A percentile compares a stretch with the other conserved stretches of the same genome.
Evolutionary conservation across 2,888 invertebrate species (phyloP).

Genomic region (Napeogenes sylphis): DNA sequence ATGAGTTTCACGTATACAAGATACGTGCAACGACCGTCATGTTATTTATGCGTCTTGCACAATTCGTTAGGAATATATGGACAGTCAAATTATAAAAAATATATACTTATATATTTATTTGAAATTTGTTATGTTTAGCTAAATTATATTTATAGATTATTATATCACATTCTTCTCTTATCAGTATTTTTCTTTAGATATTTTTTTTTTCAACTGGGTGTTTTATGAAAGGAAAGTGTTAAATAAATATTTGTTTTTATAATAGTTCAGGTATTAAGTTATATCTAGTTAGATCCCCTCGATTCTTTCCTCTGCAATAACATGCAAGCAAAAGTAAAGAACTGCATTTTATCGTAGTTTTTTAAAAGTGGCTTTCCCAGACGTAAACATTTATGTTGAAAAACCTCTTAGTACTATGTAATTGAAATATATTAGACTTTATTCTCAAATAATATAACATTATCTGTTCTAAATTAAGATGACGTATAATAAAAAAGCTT

Average conservation of each 20-base stretch:
- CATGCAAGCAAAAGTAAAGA: slow-evolving; percentile 40
- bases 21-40: slow-evolving; percentile 45
- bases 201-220: too few relatives aligned
- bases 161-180: too few relatives aligned
- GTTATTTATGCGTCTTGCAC: slow-evolving; percentile 46
- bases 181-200: too few relatives aligned
- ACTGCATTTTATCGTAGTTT: slow-evolving; percentile 44
- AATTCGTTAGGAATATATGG: slow-evolving; percentile 27
- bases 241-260: too few relatives aligned
- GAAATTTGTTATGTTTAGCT: too few relatives aligned
- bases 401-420: slow-evolving; percentile 43
- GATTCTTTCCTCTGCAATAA: slow-evolving; percentile 33
- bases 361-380: slow-evolving; percentile 43
- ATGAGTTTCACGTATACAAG: slow-evolving; percentile 54
- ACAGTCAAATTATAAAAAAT: slow-evolving; percentile 13
- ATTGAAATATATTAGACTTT: slow-evolving; percentile 30
- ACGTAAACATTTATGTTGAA: slow-evolving; percentile 46
- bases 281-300: slow-evolving; percentile 27
- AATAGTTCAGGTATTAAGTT: background rate
- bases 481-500: background rate
- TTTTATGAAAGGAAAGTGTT: too few relatives aligned
- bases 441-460: background rate
- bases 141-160: too few relatives aligned
- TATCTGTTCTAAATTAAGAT: background rate
- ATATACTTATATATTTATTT: too few relatives aligned